phyloP scores from a whole-genome alignment of 2,113 vertebrate genomes.

The Paradisaea rubra region DNA sequence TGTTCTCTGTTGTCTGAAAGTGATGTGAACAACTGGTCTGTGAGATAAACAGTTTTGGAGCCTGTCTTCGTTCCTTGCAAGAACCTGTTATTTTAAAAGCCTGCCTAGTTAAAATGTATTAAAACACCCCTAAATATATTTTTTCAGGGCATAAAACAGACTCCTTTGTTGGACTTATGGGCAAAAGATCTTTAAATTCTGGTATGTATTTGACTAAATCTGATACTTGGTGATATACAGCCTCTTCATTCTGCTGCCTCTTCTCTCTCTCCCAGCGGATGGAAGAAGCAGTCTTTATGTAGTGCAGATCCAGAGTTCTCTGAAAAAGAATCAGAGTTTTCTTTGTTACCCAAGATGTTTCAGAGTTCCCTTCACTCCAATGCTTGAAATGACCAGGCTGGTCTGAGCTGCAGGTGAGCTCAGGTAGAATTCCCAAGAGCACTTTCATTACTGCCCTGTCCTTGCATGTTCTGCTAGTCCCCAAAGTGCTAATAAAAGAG shows the following conservation, averaged over 20 bases:
- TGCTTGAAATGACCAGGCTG: neutral
- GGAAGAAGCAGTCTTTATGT: neutral
- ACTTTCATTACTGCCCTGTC: neutral
- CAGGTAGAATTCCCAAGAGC: neutral
- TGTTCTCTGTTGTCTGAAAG: neutral
- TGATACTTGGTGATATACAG: neutral
- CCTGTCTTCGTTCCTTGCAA: neutral
- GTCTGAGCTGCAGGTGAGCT: neutral
- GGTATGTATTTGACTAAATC: slow-evolving; percentile 73
- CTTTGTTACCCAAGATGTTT: neutral
- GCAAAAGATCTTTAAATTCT: slow-evolving; percentile 88
- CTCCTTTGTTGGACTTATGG: slow-evolving; percentile 90
- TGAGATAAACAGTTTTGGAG: neutral
- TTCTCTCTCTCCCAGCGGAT: neutral
- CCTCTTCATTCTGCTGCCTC: slow-evolving; percentile 12
- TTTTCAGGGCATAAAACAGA: slow-evolving; percentile 84
- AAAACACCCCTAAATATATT: slow-evolving; percentile 71
- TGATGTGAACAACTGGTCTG: neutral
- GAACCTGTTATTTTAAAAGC: neutral
- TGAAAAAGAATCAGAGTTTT: neutral
- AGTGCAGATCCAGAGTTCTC: neutral
- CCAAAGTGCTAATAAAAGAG: neutral
- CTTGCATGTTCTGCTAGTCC: neutral
- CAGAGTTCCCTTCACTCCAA: neutral
- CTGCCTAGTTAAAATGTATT: slow-evolving; percentile 51